phyloP scores from a whole-genome alignment of 2,797 vertebrate species.

The Cheirogaleus major region DNA sequence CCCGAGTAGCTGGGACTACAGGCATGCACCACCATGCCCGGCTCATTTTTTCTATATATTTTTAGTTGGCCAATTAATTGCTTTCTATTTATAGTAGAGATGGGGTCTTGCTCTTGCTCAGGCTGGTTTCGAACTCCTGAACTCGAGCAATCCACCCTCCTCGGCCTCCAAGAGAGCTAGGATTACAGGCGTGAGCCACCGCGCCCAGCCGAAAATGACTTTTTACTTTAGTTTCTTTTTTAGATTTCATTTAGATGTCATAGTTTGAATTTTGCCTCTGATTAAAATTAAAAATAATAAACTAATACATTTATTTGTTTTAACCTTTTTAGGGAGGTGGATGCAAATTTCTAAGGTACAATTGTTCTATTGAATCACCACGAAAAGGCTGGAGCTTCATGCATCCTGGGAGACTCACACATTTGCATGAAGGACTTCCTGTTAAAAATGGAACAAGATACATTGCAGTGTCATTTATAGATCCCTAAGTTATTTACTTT shows the following conservation, averaged over 20 bases:
- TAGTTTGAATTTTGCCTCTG: not conserved
- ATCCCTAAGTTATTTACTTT: conserved; percentile 88
- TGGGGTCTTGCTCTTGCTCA: no score
- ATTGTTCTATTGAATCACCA: conserved; percentile 95
- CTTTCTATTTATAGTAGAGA: no score
- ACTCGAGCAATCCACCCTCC: no score
- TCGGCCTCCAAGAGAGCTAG: no score
- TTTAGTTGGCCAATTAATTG: no score
- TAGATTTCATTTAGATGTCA: not conserved
- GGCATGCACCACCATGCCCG: no score
- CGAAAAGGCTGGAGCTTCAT: conserved; percentile 99
- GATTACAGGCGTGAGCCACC: no score
- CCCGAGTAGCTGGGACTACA: no score
- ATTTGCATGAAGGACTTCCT: conserved; percentile 98
- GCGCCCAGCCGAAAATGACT: not conserved
- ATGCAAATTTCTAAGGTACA: conserved; percentile 97
- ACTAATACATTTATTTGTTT: conserved; percentile 16
- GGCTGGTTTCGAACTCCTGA: no score
- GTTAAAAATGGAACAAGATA: conserved; percentile 97
- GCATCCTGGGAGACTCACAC: conserved; percentile 97
- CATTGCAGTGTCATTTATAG: conserved; percentile 98
- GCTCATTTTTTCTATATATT: no score
- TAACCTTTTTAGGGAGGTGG: conserved; percentile 92
- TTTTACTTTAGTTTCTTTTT: not conserved
- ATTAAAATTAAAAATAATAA: conserved; percentile 3